Evolutionary conservation across 2,797 vertebrate genomes (phyloP), one percentile per base, ranked within the genome.

Genomic region (Toxotes lorentzi): DNA sequence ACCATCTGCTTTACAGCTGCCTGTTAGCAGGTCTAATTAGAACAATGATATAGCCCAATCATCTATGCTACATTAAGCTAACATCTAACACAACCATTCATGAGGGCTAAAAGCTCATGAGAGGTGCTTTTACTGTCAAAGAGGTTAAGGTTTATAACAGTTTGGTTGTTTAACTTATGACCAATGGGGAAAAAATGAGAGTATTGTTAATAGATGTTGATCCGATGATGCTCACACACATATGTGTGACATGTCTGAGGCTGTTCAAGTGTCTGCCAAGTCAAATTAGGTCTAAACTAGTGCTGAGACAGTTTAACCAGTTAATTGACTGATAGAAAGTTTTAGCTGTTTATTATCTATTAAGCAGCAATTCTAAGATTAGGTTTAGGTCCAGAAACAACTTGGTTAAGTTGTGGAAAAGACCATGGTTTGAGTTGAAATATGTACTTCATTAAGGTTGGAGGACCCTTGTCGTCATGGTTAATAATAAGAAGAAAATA

Each of bases 1-100:
- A 21, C 79, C 91, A 92, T 92, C 92, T 94, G 92, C 79, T 78
- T 45, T 78, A 89, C 92, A 92, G 90, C 89, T 92, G 92, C 74
- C 68, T 79, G 78, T 72, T 69, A 34, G 40, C 78, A 4, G 47
- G 50, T 58, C 70, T 85, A 84, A 91, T 93, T 86, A 74, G 62
- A 84, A 75, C 75, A 71, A 81, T 79, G 74, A 84, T 88, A 85
- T 88, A 83, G 75, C 85, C 78, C 88, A 80, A 83, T 89, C 76
- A 75, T 83, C 61, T 72, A 69, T 62, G 82, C 84, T 78, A 76
- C 89, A 87, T 91, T 76, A 85, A 81, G 58, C 61, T 76, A 70
- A 78, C 79, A 65, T 82, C 70, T 71, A 82, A 75, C 60, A 34
- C 58, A 64, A 47, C 76, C 77, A 83, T 66, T 82, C 76, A 87